Base-by-base conservation (phyloP, 1,140 invertebrate species). In the Calosoma granatense region DNA sequence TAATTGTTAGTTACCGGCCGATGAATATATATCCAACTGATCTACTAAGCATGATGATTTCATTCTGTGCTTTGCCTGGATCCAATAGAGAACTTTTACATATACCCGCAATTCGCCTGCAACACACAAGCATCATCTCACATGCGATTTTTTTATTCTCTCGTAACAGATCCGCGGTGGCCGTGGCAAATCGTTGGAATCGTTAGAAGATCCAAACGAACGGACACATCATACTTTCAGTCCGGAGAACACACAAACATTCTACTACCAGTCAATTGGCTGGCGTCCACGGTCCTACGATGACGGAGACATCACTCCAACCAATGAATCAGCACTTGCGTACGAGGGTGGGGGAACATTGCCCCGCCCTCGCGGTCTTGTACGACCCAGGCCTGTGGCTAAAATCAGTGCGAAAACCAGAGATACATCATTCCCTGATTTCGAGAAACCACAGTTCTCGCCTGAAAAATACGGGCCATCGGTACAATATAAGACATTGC, bases 271-370 rank as follows among this genome's bases (percentile, higher is more conserved):
- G 52, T 65, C 73, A 70, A 43, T 72, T 60, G 57, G 74, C 17
- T 92, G 90, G 86, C 78, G 90, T 59, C 77, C 79, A 22, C 80
- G 88, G 56, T 89, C 87, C 53, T 92, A 90, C 68, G 90, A 93
- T 67, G 90, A 93, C 67, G 90, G 89, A 17, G 90, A 93, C 70
- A 84, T 92, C 47, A 92, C 89, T 20, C 89, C 89, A 1, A 92
- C 90, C 54, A 92, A 92, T 67, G 89, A 92, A 72, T 77, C 75
- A 17, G 76, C 76, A 0, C 67, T 74, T 23, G 59, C 77, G 63
- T 82, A 86, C 56, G 78, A 83, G 66, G 74, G 77, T 60, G 90
- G 90, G 3, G 89, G 91, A 21, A 94, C 88, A 1, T 73, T 91
- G 58, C 90, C 92, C 0, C 81, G 92, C 59, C 92, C 91, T 1